phyloP scores from a whole-genome alignment of 2,797 vertebrate genomes.

The Poeciliopsis gracilis region DNA sequence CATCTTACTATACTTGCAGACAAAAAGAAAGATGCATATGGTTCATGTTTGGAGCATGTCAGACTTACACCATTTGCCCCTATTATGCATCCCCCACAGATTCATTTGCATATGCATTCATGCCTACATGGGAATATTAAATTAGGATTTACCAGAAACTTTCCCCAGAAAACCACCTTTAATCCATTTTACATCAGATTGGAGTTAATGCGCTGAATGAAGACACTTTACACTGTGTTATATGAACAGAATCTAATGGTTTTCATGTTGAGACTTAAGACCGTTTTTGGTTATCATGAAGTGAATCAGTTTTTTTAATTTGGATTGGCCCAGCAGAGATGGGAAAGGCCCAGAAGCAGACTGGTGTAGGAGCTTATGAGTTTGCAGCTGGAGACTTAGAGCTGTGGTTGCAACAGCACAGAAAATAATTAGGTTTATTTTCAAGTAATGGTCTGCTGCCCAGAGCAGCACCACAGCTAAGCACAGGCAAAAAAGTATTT shows the following conservation, averaged over 20 bases:
- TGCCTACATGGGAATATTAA: constrained; percentile 65
- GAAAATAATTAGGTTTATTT: constrained; percentile 82
- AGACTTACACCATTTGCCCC: constrained; percentile 65
- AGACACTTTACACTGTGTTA: constrained; percentile 55
- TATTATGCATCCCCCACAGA: constrained; percentile 49
- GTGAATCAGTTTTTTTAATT: constrained; percentile 52
- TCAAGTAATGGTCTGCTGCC: constrained; percentile 76
- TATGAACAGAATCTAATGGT: constrained; percentile 58
- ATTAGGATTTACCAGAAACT: constrained; percentile 73
- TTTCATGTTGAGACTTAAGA: constrained; percentile 53
- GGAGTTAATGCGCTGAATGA: constrained; percentile 56
- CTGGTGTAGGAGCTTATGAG: constrained; percentile 30
- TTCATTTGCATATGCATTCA: constrained; percentile 77
- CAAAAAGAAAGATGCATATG: constrained; percentile 75
- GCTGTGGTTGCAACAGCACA: constrained; percentile 58
- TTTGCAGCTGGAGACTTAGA: constrained; percentile 61
- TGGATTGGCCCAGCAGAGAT: constrained; percentile 42
- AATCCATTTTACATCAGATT: constrained; percentile 56
- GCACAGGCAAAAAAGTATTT: constrained; percentile 74
- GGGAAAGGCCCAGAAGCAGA: constrained; percentile 37
- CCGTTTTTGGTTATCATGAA: constrained; percentile 63
- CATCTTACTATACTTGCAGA: constrained; percentile 78
- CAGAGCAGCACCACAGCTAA: constrained; percentile 69
- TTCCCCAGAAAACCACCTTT: constrained; percentile 46
- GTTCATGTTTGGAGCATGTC: constrained; percentile 77